phyloP scores from a whole-genome alignment of 2,888 invertebrate genomes.

The Caenorhabditis sp. region DNA sequence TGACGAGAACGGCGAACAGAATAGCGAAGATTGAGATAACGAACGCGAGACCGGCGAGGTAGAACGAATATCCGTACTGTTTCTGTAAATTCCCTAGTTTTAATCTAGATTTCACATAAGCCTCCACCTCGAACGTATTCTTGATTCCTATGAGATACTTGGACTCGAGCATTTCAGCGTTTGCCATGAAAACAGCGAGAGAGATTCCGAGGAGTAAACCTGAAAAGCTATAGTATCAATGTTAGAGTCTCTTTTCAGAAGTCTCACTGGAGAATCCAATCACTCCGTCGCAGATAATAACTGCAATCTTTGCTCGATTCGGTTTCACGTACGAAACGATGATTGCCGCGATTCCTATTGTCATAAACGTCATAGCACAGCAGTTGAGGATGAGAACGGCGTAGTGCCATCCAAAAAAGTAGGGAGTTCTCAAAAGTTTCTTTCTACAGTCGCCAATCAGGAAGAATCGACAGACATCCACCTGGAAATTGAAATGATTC shows the following conservation, averaged over 20 bases:
- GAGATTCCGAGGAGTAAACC: slow-evolving; percentile 71
- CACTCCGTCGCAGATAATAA: slow-evolving; percentile 58
- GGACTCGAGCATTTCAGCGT: slow-evolving; percentile 78
- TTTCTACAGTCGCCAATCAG: slow-evolving; percentile 78
- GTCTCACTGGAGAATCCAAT: slow-evolving; percentile 53
- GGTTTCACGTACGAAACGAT: slow-evolving; percentile 67
- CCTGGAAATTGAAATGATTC: too few relatives aligned
- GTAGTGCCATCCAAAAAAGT: slow-evolving; percentile 79
- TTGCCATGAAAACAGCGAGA: slow-evolving; percentile 77
- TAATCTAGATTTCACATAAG: too few relatives aligned
- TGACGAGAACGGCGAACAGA: slow-evolving; percentile 70
- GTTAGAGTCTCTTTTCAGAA: too few relatives aligned
- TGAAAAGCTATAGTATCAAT: slow-evolving; percentile 49
- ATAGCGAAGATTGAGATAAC: slow-evolving; percentile 70
- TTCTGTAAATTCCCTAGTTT: too few relatives aligned
- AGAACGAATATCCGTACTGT: slow-evolving; percentile 77
- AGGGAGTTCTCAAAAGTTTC: slow-evolving; percentile 77
- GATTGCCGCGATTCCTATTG: slow-evolving; percentile 59
- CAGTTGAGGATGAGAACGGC: slow-evolving; percentile 74
- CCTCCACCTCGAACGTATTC: slow-evolving; percentile 71
- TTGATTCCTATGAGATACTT: slow-evolving; percentile 76
- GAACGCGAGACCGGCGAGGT: slow-evolving; percentile 73
- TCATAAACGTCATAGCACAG: slow-evolving; percentile 62
- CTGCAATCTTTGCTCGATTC: slow-evolving; percentile 29
- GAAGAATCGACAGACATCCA: slow-evolving; percentile 77